Evolutionary conservation across 2,113 vertebrate species (phyloP).

Genomic region (Arothron firmamentum): DNA sequence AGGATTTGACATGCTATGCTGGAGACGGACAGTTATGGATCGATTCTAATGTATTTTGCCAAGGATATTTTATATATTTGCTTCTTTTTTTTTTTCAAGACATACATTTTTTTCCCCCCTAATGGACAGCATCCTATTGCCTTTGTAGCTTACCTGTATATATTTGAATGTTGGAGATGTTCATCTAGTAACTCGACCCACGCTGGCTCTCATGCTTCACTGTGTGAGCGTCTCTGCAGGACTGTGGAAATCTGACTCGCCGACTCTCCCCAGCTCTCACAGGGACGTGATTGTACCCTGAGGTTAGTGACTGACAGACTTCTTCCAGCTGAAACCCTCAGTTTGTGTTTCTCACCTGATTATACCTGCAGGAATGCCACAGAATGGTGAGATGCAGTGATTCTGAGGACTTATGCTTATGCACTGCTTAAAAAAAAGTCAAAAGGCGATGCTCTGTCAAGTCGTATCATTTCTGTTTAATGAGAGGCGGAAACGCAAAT

Average conservation of each 20-base stretch:
- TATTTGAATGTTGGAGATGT: constrained; percentile 7
- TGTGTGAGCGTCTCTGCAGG: constrained; percentile 36
- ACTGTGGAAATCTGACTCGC: constrained; percentile 46
- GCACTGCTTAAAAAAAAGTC: neutral
- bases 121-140: neutral
- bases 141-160: neutral
- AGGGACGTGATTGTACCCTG: constrained; percentile 44
- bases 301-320: constrained; percentile 38
- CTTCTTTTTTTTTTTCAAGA: no score
- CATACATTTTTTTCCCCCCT: neutral
- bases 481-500: neutral
- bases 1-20: constrained; percentile 24
- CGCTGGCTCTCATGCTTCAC: constrained; percentile 23
- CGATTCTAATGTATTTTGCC: no score
- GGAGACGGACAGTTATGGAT: constrained; percentile 13
- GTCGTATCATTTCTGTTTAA: no score
- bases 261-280: constrained; percentile 33
- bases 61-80: no score
- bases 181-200: constrained; percentile 15
- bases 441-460: neutral
- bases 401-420: neutral
- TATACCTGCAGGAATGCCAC: constrained; percentile 16
- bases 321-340: constrained; percentile 42
- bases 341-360: constrained; percentile 38
- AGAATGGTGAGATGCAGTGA: neutral